These are phyloP conservation scores for Plotosus lineatus DNA, from an alignment of 2,113 vertebrate species.

Conservation along the genomic window DNA sequence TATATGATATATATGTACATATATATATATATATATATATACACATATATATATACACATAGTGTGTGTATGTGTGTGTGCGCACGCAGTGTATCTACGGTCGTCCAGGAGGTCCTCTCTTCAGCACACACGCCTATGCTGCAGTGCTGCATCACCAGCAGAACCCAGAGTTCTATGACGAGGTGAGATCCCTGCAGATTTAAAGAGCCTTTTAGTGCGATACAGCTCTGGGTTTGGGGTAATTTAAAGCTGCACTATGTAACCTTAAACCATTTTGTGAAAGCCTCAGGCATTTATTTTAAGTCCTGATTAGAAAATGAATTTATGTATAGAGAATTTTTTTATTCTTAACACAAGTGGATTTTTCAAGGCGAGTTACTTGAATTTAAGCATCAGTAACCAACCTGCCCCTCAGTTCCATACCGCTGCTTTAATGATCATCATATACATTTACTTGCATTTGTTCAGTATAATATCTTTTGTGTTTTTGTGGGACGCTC, in stretches of 20 bases:
- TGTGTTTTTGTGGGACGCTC: no score
- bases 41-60: neutral
- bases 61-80: constrained; percentile 25
- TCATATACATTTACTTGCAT: neutral
- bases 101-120: constrained; percentile 85
- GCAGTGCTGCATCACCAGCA: constrained; percentile 95
- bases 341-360: no score
- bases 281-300: neutral
- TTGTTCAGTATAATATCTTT: neutral
- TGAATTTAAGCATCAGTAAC: neutral
- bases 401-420: neutral
- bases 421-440: neutral
- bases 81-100: constrained; percentile 89
- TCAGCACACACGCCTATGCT: constrained; percentile 84
- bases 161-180: constrained; percentile 97
- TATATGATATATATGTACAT: neutral
- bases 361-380: neutral
- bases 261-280: neutral
- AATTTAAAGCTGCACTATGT: constrained; percentile 19
- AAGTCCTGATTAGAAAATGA: neutral
- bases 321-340: no score
- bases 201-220: neutral
- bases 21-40: neutral
- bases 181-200: constrained; percentile 73
- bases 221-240: neutral